Evolutionary conservation across 2,888 invertebrate species (phyloP).

Genomic region (Papilio demoleus): DNA sequence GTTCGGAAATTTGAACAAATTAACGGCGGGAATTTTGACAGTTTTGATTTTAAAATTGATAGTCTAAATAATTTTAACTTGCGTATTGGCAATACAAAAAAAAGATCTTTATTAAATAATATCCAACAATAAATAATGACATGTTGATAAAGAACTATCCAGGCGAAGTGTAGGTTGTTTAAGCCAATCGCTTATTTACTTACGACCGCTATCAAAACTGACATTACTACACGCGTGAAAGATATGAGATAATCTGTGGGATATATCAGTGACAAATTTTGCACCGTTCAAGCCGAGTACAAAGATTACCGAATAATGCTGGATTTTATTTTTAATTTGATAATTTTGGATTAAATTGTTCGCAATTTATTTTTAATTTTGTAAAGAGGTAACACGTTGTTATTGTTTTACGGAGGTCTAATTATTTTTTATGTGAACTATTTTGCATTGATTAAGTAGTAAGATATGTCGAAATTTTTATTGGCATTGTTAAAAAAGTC

Average conservation of each 20-base stretch:
- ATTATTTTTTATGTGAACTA: no score
- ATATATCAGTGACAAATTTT: conserved; percentile 21
- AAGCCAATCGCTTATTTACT: conserved; percentile 28
- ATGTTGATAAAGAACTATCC: neutral
- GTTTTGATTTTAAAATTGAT: neutral
- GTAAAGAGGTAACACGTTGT: no score
- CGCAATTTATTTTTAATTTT: no score
- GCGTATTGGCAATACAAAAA: no score
- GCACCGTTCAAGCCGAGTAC: neutral
- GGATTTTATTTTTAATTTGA: conserved; percentile 8
- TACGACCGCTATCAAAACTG: conserved; percentile 28
- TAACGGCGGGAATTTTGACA: conserved; percentile 16
- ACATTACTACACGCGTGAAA: conserved; percentile 30
- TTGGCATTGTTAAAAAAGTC: neutral
- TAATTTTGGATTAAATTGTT: neutral
- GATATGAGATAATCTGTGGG: conserved; percentile 18
- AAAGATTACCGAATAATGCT: conserved; percentile 10
- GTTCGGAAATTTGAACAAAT: conserved; percentile 35
- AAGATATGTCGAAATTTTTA: no score
- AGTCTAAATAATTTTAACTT: no score
- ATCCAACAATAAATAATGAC: neutral
- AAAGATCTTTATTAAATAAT: no score
- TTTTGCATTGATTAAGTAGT: no score
- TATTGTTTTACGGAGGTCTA: no score
- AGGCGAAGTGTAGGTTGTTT: conserved; percentile 11